phyloP scores from a whole-genome alignment of 2,113 vertebrate genomes.

The Anoura caudifer region DNA sequence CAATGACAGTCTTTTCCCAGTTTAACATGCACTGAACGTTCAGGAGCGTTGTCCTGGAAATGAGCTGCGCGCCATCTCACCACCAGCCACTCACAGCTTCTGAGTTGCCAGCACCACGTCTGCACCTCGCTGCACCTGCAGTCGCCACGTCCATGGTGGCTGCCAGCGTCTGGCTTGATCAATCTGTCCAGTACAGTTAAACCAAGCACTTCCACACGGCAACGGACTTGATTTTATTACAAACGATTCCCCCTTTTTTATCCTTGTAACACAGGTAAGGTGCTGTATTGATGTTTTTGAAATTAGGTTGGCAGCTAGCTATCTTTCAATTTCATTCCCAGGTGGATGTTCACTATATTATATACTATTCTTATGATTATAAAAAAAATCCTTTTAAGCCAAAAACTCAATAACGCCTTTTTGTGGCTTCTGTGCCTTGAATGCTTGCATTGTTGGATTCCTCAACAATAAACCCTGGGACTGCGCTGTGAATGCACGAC shows the following conservation, averaged over 20 bases:
- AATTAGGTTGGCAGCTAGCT: background rate
- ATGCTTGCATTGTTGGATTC: background rate
- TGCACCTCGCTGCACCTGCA: no score
- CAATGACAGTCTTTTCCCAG: background rate
- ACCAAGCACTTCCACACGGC: background rate
- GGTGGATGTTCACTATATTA: background rate
- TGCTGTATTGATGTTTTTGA: background rate
- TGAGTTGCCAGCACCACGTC: no score
- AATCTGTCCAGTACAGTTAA: accelerated
- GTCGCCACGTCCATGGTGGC: background rate
- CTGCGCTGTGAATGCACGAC: background rate
- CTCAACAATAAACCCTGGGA: background rate
- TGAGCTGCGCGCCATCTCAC: background rate
- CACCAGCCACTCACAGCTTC: background rate
- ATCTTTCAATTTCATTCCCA: background rate
- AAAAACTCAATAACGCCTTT: background rate
- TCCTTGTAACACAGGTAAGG: background rate
- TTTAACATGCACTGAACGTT: background rate
- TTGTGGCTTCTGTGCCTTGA: background rate
- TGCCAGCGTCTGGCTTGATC: background rate
- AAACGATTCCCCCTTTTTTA: background rate
- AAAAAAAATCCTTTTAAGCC: background rate
- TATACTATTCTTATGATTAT: background rate
- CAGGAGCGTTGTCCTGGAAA: background rate
- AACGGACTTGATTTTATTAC: background rate